These are phyloP conservation scores for Zoanthus sansibaricus DNA, from an alignment of 92 coral and sea anemone species.

Conservation along the genomic window DNA sequence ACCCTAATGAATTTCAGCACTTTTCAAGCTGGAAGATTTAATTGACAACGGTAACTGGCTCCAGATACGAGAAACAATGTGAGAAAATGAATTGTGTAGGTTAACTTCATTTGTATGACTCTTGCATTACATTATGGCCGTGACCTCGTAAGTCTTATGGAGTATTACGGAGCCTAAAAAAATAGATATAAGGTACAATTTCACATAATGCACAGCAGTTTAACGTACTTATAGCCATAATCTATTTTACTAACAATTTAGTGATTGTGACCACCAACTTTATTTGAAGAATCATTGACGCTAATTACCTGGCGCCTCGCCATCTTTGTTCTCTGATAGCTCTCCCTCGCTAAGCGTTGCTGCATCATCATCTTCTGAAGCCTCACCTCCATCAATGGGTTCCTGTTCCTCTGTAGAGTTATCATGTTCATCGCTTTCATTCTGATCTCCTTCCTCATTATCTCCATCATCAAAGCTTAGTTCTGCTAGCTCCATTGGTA, in stretches of 20 bases:
- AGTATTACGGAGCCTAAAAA: too few species aligned
- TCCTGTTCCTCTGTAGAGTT: slow-evolving; percentile 68
- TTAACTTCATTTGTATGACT: too few species aligned
- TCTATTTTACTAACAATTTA: not conserved
- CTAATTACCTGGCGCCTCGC: slow-evolving; percentile 15
- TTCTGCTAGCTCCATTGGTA: slow-evolving; percentile 96
- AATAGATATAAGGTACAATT: too few species aligned
- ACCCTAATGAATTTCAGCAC: too few species aligned
- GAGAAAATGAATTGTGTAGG: too few species aligned
- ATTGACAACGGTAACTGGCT: too few species aligned
- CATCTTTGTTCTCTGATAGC: slow-evolving; percentile 56
- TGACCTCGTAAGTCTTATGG: too few species aligned
- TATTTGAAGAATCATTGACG: not conserved
- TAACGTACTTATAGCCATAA: not conserved
- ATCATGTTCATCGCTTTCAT: slow-evolving; percentile 49
- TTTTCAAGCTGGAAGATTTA: too few species aligned
- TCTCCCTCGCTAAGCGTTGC: slow-evolving; percentile 68
- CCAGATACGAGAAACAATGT: too few species aligned
- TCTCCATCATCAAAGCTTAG: slow-evolving; percentile 87
- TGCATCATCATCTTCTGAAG: slow-evolving; percentile 55
- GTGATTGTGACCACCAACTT: not conserved
- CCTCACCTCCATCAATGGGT: slow-evolving; percentile 44
- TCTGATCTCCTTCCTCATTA: slow-evolving; percentile 58
- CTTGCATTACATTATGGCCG: too few species aligned
- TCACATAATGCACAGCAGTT: not conserved